phyloP scores from a whole-genome alignment of 2,888 invertebrate genomes.

The Spodoptera picta region DNA sequence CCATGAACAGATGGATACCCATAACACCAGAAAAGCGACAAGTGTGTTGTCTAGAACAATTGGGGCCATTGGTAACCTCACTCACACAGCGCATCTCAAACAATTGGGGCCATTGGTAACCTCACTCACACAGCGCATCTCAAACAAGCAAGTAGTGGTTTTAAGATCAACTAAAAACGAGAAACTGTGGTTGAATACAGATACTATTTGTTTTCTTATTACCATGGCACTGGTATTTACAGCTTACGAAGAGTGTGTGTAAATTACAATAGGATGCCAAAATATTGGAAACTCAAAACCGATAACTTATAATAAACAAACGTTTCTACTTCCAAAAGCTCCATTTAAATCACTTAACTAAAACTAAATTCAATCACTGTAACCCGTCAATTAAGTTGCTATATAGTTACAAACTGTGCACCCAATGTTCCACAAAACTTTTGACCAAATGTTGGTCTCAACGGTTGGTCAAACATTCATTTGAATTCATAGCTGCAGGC shows the following conservation, averaged over 20 bases:
- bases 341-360: conserved; percentile 25
- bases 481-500: conserved; percentile 64
- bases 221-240: neutral
- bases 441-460: conserved; percentile 33
- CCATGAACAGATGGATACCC: too few relatives aligned
- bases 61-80: too few relatives aligned
- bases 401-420: conserved; percentile 27
- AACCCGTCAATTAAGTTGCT: conserved; percentile 15
- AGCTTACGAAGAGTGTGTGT: too few relatives aligned
- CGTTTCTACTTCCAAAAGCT: too few relatives aligned
- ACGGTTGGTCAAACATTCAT: conserved; percentile 58
- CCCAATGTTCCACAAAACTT: conserved; percentile 27
- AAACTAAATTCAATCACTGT: conserved; percentile 14
- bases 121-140: too few relatives aligned
- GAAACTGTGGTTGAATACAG: neutral
- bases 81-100: too few relatives aligned
- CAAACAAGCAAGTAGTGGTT: too few relatives aligned
- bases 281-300: neutral
- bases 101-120: too few relatives aligned
- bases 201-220: neutral
- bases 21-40: neutral
- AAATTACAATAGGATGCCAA: too few relatives aligned
- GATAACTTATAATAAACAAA: neutral
- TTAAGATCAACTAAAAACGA: too few relatives aligned
- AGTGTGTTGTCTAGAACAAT: too few relatives aligned